A percentile compares a stretch with the other conserved stretches of the same genome.
Evolutionary conservation across 2,113 vertebrate genomes (phyloP).

Genomic region (Cacatua alba): DNA sequence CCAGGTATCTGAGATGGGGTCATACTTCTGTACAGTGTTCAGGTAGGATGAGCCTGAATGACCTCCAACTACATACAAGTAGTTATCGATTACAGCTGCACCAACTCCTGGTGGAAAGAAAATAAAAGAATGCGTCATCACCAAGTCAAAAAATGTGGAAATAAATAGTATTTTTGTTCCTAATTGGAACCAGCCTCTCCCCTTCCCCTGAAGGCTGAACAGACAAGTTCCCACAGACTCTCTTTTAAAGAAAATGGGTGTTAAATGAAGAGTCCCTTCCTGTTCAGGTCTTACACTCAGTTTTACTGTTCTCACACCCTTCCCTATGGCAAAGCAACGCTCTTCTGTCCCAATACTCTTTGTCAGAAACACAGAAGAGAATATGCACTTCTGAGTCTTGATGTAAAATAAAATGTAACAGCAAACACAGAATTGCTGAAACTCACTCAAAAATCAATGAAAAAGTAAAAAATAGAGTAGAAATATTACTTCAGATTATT

Average conservation of each 20-base stretch:
- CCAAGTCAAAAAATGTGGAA: neutral
- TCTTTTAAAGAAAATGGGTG: rapidly evolving
- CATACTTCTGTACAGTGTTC: constrained; percentile 95
- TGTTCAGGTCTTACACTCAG: no score
- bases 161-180: rapidly evolving
- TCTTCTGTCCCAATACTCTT: neutral
- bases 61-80: constrained; percentile 96
- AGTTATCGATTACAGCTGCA: constrained; percentile 93
- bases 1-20: constrained; percentile 93
- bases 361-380: neutral
- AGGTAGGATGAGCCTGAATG: constrained; percentile 97
- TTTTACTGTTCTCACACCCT: rapidly evolving
- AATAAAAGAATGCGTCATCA: neutral
- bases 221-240: rapidly evolving
- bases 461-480: neutral
- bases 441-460: neutral
- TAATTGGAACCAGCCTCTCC: rapidly evolving
- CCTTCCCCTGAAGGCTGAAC: rapidly evolving
- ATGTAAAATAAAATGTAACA: no score
- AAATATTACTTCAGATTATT: neutral
- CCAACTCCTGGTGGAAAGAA: constrained; percentile 84
- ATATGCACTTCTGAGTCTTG: neutral
- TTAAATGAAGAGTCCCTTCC: rapidly evolving
- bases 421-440: neutral
- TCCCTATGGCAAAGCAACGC: rapidly evolving